These are phyloP conservation scores for Fregetta grallaria DNA, from an alignment of 2,113 vertebrate genomes.

Conservation along the genomic window DNA sequence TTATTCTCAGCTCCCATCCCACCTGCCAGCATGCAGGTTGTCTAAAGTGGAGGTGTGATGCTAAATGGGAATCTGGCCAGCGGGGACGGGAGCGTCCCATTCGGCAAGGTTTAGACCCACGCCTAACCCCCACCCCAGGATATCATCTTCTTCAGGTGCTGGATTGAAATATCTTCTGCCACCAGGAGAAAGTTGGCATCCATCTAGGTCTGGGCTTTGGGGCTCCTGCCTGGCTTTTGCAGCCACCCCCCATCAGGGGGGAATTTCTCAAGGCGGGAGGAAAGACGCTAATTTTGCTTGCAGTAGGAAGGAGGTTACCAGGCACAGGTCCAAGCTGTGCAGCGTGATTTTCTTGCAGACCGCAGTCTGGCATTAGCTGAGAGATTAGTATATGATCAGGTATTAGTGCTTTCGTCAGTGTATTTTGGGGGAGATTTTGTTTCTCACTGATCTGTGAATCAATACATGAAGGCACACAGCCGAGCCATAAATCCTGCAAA, in stretches of 20 bases:
- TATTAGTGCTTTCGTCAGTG: background rate
- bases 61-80: background rate
- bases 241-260: fast-evolving
- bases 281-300: background rate
- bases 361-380: background rate
- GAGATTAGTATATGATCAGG: conserved; percentile 26
- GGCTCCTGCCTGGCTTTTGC: background rate
- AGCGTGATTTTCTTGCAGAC: background rate
- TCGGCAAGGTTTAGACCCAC: fast-evolving
- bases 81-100: background rate
- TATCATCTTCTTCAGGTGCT: background rate
- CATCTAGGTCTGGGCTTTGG: background rate
- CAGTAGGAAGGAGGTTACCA: background rate
- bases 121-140: background rate
- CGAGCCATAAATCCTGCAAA: conserved; percentile 24
- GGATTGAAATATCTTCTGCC: background rate
- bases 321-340: background rate
- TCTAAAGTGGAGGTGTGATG: background rate
- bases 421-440: conserved; percentile 24
- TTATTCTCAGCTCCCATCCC: background rate
- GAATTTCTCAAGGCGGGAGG: background rate
- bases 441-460: conserved; percentile 34
- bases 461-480: background rate
- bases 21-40: background rate
- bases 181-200: background rate